phyloP scores from a whole-genome alignment of 2,797 vertebrate species.

The Natrix natrix region DNA sequence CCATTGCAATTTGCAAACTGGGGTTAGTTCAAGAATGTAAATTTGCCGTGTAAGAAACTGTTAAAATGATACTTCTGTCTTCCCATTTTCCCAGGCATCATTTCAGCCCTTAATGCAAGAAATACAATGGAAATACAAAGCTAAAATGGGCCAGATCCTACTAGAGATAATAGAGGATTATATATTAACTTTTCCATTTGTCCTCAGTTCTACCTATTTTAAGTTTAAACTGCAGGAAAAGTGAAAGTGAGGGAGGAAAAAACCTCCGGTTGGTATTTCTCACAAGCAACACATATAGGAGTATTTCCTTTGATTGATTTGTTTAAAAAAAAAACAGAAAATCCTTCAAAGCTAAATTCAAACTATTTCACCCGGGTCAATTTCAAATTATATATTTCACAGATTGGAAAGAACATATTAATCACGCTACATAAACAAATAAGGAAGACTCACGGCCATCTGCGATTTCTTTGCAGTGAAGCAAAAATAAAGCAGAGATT shows the following conservation, averaged over 20 bases:
- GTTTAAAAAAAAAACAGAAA: not conserved
- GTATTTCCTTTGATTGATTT: not conserved
- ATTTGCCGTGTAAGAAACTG: not conserved
- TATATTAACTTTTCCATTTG: not conserved
- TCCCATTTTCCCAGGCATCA: not conserved
- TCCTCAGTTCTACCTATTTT: not conserved
- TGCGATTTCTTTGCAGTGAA: slow-evolving; percentile 14
- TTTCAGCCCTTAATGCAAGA: not conserved
- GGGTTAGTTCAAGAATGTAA: not conserved
- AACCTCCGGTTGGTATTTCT: not conserved
- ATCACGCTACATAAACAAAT: slow-evolving; percentile 7
- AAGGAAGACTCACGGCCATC: not conserved
- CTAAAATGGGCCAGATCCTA: not conserved
- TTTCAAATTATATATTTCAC: slow-evolving; percentile 7
- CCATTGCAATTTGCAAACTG: not conserved
- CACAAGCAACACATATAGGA: not conserved
- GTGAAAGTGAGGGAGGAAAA: not conserved
- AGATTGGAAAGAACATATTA: slow-evolving; percentile 17
- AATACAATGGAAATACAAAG: not conserved
- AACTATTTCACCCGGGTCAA: not conserved
- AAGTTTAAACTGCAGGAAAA: not conserved
- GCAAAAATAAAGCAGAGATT: not conserved
- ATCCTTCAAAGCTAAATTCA: slow-evolving; percentile 3
- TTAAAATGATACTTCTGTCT: not conserved
- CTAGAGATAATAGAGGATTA: not conserved